A percentile compares a stretch with the other conserved stretches of the same genome.
These are phyloP conservation scores for Piezodorus guildinii DNA, from an alignment of 1,140 invertebrate genomes.

Conservation along the genomic window DNA sequence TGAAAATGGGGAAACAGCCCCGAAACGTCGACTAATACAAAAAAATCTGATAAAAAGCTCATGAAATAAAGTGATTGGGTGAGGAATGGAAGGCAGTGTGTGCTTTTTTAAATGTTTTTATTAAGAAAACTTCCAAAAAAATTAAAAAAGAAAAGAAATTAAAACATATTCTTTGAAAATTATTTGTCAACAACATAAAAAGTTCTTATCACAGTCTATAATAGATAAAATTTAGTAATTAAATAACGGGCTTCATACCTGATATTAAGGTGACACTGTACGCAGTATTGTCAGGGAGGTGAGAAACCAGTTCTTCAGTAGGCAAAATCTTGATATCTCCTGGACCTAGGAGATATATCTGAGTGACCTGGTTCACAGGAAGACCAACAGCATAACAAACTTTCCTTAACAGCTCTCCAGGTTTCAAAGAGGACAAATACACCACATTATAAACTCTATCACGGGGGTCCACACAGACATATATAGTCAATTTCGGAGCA, in stretches of 20 bases:
- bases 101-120: too few relatives aligned
- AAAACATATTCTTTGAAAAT: too few relatives aligned
- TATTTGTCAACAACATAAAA: too few relatives aligned
- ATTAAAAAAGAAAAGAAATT: too few relatives aligned
- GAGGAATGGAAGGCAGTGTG: too few relatives aligned
- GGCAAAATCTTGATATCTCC: constrained; percentile 59
- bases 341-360: constrained; percentile 52
- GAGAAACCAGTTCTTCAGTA: constrained; percentile 57
- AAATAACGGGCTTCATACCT: constrained; percentile 29
- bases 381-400: constrained; percentile 47
- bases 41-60: too few relatives aligned
- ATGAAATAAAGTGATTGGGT: too few relatives aligned
- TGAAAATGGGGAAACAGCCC: too few relatives aligned
- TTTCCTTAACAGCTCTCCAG: constrained; percentile 51
- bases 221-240: too few relatives aligned
- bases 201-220: too few relatives aligned
- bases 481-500: constrained; percentile 63
- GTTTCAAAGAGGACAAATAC: constrained; percentile 44
- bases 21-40: too few relatives aligned
- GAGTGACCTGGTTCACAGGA: constrained; percentile 40
- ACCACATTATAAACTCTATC: constrained; percentile 61
- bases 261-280: constrained; percentile 36
- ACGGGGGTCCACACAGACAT: constrained; percentile 55
- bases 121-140: too few relatives aligned
- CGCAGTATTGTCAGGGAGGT: constrained; percentile 52